phyloP scores from a whole-genome alignment of 2,797 vertebrate genomes.

The Etheostoma perlongum region DNA sequence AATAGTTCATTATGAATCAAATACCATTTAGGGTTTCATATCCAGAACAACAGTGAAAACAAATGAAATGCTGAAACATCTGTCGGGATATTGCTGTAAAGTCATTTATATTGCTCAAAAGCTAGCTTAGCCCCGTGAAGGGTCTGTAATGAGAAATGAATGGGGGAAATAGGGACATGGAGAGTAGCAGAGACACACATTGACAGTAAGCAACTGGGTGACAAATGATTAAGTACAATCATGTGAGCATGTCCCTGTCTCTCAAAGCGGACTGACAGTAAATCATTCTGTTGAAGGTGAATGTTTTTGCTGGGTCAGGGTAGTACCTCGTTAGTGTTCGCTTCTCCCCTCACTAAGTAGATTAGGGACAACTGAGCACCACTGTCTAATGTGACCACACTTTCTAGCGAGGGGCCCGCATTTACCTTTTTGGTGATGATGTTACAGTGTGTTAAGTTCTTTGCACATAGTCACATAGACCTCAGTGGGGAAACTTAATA shows the following conservation, averaged over 20 bases:
- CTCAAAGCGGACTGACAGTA: constrained; percentile 53
- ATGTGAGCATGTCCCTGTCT: constrained; percentile 30
- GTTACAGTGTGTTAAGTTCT: constrained; percentile 47
- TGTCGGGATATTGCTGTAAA: constrained; percentile 44
- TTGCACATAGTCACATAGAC: constrained; percentile 42
- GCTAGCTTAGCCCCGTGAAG: constrained; percentile 31
- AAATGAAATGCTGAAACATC: constrained; percentile 45
- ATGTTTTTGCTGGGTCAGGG: constrained; percentile 67
- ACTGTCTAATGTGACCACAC: constrained; percentile 27
- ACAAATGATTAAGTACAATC: constrained; percentile 15
- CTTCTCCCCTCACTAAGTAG: constrained; percentile 73
- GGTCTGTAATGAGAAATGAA: constrained; percentile 47
- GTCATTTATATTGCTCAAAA: constrained; percentile 40
- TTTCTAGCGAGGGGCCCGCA: not conserved
- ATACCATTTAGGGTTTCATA: constrained; percentile 3
- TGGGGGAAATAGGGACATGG: constrained; percentile 18
- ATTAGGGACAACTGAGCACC: constrained; percentile 63
- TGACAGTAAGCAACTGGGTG: constrained; percentile 26
- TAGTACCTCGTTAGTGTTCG: constrained; percentile 77
- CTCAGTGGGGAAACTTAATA: constrained; percentile 51
- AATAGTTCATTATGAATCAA: not conserved
- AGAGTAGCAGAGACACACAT: constrained; percentile 6
- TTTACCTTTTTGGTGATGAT: constrained; percentile 27
- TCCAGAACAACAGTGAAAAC: constrained; percentile 21
- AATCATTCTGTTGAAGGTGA: constrained; percentile 62